These are phyloP conservation scores for Heterotis niloticus DNA, from an alignment of 2,113 vertebrate genomes.

Conservation along the genomic window DNA sequence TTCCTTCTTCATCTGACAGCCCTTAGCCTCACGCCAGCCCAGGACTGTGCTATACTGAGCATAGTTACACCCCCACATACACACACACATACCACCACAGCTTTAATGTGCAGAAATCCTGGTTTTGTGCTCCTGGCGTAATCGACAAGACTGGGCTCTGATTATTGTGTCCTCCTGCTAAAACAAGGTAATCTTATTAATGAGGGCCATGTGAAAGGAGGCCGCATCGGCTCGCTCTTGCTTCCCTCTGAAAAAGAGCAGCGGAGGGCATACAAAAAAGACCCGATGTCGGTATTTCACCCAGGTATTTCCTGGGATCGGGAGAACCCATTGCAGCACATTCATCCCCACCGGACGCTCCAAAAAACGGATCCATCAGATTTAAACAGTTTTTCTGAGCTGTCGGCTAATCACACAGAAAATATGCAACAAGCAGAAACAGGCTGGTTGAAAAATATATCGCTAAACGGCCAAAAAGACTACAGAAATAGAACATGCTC, in stretches of 20 bases:
- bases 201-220: background rate
- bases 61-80: background rate
- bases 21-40: too few relatives aligned
- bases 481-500: background rate
- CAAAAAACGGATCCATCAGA: background rate
- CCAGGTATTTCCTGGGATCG: too few relatives aligned
- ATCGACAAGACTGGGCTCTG: background rate
- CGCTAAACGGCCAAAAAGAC: background rate
- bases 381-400: too few relatives aligned
- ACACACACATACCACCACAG: too few relatives aligned
- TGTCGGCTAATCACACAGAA: too few relatives aligned
- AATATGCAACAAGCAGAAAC: too few relatives aligned
- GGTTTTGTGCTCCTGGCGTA: background rate
- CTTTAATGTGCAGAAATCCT: conserved; percentile 6
- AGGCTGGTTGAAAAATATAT: background rate
- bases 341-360: background rate
- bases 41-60: background rate
- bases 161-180: background rate
- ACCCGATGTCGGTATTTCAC: too few relatives aligned
- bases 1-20: conserved; percentile 3
- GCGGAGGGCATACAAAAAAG: background rate
- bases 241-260: background rate
- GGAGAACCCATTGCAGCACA: background rate
- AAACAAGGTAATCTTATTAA: background rate
- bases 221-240: background rate